Conservation (phyloP, 2,113 vertebrate species). For the Nycticorax nycticorax region DNA sequence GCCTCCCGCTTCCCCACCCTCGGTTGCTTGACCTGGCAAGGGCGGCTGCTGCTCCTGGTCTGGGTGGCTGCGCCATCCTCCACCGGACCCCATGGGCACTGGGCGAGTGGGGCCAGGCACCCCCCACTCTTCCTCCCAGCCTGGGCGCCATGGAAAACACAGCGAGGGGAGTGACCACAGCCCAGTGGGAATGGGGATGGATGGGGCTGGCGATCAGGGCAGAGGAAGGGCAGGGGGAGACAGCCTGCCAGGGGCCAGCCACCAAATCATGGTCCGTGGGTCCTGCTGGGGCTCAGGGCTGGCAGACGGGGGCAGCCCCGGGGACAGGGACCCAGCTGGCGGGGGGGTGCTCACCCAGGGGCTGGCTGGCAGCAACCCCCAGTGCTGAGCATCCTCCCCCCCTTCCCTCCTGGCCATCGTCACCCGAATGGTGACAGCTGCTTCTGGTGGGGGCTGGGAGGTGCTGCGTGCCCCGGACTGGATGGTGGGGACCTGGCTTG, state of each 20-base stretch:
- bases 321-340: not conserved
- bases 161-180: not conserved
- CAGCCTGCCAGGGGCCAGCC: not conserved
- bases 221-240: not conserved
- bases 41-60: not conserved
- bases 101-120: not conserved
- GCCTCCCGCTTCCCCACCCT: not conserved
- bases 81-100: accelerated
- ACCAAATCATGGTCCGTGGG: not conserved
- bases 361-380: not conserved
- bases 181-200: not conserved
- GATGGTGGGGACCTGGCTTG: not conserved
- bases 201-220: not conserved
- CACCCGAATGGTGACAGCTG: not conserved
- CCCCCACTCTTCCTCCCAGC: not conserved
- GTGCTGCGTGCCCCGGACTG: not conserved
- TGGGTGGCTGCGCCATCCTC: not conserved
- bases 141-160: not conserved
- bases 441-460: not conserved
- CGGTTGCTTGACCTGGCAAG: not conserved
- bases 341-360: not conserved
- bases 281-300: not conserved
- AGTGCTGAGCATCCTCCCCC: not conserved
- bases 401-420: conserved; percentile 23
- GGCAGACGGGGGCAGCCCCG: not conserved